Conservation (phyloP, 1,140 invertebrate species). For the Theocolax elegans region DNA sequence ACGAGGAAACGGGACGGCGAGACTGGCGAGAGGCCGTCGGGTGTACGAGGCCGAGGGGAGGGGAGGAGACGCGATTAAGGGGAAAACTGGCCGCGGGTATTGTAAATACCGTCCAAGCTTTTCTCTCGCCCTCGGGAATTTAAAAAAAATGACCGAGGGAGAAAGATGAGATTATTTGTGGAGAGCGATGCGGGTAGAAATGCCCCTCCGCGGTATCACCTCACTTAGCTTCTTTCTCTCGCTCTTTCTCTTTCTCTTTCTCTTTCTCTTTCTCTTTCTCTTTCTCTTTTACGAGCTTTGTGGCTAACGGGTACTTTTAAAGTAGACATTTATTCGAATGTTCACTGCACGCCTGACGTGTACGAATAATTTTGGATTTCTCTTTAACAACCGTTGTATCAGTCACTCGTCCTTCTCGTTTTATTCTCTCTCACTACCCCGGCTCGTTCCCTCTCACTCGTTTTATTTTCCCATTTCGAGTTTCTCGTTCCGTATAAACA, state of each 20-base stretch:
- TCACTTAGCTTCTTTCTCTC: no score
- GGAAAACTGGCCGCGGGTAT: neutral
- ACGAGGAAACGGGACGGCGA: no score
- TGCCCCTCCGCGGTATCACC: neutral
- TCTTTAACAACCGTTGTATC: neutral
- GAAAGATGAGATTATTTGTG: neutral
- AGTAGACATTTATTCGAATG: neutral
- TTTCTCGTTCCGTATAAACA: no score
- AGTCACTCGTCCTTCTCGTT: no score
- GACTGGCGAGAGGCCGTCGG: neutral
- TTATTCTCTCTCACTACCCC: no score
- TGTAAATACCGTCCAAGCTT: conserved; percentile 2
- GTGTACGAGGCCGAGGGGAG: neutral
- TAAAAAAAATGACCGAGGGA: neutral
- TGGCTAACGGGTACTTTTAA: neutral
- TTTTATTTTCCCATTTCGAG: no score
- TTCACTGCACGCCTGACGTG: neutral
- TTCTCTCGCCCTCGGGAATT: neutral
- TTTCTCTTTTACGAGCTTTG: no score
- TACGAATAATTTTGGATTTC: neutral
- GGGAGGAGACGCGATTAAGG: neutral
- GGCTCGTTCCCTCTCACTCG: no score
- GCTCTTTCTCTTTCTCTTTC: no score
- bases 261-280: no score
- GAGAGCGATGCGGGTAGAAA: neutral